These are phyloP conservation scores for Tenualosa ilisha DNA, from an alignment of 2,797 vertebrate genomes.

Conservation along the genomic window DNA sequence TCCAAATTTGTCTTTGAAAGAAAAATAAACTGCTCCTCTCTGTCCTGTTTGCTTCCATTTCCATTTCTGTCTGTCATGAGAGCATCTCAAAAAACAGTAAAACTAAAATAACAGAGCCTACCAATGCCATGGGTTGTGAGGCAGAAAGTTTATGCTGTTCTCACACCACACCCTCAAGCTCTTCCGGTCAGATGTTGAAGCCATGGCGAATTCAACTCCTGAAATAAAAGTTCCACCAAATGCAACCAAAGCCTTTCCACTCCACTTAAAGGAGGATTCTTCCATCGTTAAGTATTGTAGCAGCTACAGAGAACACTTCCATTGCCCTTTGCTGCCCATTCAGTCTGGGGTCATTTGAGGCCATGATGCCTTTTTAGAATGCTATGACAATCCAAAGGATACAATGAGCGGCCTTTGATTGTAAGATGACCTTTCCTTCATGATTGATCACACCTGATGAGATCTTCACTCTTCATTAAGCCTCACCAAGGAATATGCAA, in stretches of 20 bases:
- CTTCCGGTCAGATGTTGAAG: not conserved
- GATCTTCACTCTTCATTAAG: not conserved
- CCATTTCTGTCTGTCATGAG: not conserved
- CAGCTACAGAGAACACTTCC: not conserved
- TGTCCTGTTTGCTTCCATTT: not conserved
- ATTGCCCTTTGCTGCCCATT: not conserved
- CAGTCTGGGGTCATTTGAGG: not conserved
- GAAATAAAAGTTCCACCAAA: not conserved
- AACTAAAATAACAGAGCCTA: not conserved
- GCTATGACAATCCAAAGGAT: not conserved
- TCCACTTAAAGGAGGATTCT: not conserved
- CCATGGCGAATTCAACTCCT: not conserved
- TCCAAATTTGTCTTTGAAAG: not conserved
- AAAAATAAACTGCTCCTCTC: not conserved
- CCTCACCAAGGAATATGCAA: not conserved
- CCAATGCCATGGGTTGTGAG: not conserved
- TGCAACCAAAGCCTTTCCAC: not conserved
- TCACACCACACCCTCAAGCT: not conserved
- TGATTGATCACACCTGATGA: not conserved
- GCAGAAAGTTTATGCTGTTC: not conserved
- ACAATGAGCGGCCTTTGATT: constrained; percentile 37
- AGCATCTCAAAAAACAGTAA: not conserved
- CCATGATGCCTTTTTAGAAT: not conserved
- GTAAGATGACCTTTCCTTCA: constrained; percentile 14
- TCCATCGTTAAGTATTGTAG: not conserved